Evolutionary conservation across 2,113 vertebrate species (phyloP), one percentile per base, ranked within the genome.

Genomic region (Perca fluviatilis): DNA sequence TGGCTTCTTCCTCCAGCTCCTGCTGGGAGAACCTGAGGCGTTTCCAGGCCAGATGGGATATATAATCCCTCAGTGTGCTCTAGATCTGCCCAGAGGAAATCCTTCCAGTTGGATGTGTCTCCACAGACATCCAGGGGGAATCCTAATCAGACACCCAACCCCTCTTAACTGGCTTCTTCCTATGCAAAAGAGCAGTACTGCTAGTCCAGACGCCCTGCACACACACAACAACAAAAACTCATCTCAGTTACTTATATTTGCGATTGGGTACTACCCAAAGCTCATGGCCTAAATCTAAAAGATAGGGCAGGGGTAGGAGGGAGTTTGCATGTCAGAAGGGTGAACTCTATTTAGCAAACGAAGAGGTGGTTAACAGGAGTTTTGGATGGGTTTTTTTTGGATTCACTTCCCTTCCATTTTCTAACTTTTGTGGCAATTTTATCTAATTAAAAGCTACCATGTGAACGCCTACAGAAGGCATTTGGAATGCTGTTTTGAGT

Each of bases 1-100:
- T 11, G 51, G 64, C 12, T 58, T 27, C 61, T 54, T 74, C 67
- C 58, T 83, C 14, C 9, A 53, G 67, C 46, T 77, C 76, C 21
- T 68, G 57, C 8, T 2, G 14, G 66, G 79, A 33, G 80, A 64
- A 54, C 46, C 25, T n/a, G 6, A 46, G 25, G 57, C 11, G 0
- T 43, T 74, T 71, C 65, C 16, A 61, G 27, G 74, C 84, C 47
- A 74, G 62, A 82, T 86, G 84, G 78, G 74, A 64, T 27, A 9
- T n/a, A 30, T 65, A 74, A 86, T 81, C 79, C 57, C 70, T 61
- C 50, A 46, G 56, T 60, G 68, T 71, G 61, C 33, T 78, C 65
- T 60, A 43, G 9, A 5, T 82, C 67, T 80, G 65, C 67, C 64
- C n/a, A 4, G 4, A 67, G 64, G 60, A 83, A 84, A 58, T 73